phyloP scores from a whole-genome alignment of 2,113 vertebrate genomes.

The Scophthalmus maximus region DNA sequence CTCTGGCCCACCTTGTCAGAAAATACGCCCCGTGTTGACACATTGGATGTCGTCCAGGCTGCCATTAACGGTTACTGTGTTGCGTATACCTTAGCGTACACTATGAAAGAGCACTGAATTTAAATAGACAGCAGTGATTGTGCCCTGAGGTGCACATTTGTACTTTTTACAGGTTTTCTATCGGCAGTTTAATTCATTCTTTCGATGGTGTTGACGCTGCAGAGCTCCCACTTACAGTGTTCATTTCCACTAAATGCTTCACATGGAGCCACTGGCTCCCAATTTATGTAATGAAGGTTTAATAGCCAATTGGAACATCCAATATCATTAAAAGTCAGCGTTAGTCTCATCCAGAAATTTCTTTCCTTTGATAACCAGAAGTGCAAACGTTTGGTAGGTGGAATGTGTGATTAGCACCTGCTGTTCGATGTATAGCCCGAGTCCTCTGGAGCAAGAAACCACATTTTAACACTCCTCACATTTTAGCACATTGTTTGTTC shows the following conservation, averaged over 20 bases:
- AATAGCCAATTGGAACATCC: constrained; percentile 77
- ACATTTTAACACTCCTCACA: constrained; percentile 19
- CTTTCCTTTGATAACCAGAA: constrained; percentile 53
- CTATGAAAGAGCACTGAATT: constrained; percentile 58
- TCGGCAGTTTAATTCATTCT: constrained; percentile 67
- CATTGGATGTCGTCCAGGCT: constrained; percentile 57
- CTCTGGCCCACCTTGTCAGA: constrained; percentile 59
- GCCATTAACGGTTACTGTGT: constrained; percentile 58
- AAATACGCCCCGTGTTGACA: constrained; percentile 55
- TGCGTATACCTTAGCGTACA: constrained; percentile 21
- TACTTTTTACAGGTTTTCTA: constrained; percentile 50
- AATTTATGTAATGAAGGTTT: constrained; percentile 81
- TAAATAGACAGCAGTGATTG: constrained; percentile 69
- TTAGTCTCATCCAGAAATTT: constrained; percentile 60
- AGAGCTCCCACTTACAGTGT: constrained; percentile 67
- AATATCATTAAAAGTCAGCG: constrained; percentile 71
- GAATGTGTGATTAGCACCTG: constrained; percentile 57
- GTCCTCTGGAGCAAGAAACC: constrained; percentile 30
- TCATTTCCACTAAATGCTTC: constrained; percentile 75
- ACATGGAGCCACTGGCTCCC: constrained; percentile 69
- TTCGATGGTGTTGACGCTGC: constrained; percentile 67
- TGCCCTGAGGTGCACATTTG: constrained; percentile 69
- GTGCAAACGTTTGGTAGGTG: constrained; percentile 36
- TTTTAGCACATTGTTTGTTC: constrained; percentile 27
- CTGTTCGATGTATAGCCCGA: constrained; percentile 54